Conservation (phyloP, 2,797 vertebrate species). For the Pipistrellus pygmaeus region DNA sequence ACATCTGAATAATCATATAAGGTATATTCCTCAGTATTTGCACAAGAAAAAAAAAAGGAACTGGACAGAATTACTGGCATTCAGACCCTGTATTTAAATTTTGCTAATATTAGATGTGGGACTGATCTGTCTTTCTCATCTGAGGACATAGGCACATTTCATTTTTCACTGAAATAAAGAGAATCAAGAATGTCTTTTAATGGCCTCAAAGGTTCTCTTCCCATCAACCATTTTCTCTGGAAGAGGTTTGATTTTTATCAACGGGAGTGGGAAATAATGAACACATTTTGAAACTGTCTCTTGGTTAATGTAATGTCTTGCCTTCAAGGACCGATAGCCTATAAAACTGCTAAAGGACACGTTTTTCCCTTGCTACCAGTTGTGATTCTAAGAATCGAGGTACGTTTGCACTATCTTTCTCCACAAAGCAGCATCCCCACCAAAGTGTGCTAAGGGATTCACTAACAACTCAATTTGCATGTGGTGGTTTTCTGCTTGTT, state of each 20-base stretch:
- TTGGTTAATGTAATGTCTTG: constrained; percentile 64
- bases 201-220: constrained; percentile 9
- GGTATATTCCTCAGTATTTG: constrained; percentile 32
- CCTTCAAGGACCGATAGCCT: constrained; percentile 58
- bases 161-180: constrained; percentile 72
- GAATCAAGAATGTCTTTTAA: constrained; percentile 43
- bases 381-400: constrained; percentile 61
- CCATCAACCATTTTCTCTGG: constrained; percentile 56
- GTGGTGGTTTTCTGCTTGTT: constrained; percentile 11
- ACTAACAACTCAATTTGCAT: constrained; percentile 31
- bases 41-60: constrained; percentile 44
- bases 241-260: constrained; percentile 49
- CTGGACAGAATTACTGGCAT: constrained; percentile 55
- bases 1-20: constrained; percentile 57
- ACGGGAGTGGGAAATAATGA: constrained; percentile 47
- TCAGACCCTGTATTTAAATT: constrained; percentile 69
- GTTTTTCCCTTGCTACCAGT: constrained; percentile 49
- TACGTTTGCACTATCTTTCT: constrained; percentile 34
- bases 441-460: constrained; percentile 44
- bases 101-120: constrained; percentile 18
- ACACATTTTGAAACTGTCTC: constrained; percentile 54
- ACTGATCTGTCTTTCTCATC: constrained; percentile 60
- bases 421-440: constrained; percentile 48
- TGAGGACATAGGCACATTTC: constrained; percentile 56
- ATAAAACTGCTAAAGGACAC: constrained; percentile 68